Evolutionary conservation across 2,113 vertebrate species (phyloP).

Genomic region (Prochilodus magdalenae): DNA sequence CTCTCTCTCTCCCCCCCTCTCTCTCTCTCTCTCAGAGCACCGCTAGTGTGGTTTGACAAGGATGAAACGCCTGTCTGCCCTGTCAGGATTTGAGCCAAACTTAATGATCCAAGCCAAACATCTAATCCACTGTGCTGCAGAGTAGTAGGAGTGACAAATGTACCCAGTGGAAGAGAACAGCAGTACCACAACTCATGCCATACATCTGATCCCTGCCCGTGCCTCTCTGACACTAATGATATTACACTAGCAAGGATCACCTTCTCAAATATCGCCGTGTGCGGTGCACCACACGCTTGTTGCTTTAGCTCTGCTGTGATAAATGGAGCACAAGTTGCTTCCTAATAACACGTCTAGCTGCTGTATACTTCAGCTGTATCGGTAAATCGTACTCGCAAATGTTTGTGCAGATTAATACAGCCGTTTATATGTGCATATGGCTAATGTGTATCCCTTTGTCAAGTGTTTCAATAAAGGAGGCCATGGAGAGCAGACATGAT

Average conservation of each 20-base stretch:
- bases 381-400: conserved; percentile 14
- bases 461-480: too few species aligned
- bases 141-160: conserved; percentile 58
- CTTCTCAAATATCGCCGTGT: conserved; percentile 35
- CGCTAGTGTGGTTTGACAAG: conserved; percentile 46
- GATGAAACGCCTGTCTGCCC: conserved; percentile 55
- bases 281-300: conserved; percentile 17
- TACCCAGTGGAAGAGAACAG: conserved; percentile 43
- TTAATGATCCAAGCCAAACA: conserved; percentile 60
- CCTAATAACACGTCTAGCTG: neutral
- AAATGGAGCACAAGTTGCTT: neutral
- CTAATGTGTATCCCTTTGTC: too few species aligned
- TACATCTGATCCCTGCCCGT: conserved; percentile 47
- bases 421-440: neutral
- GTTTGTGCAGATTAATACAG: neutral
- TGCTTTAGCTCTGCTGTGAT: neutral
- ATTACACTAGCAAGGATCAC: conserved; percentile 42
- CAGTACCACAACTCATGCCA: conserved; percentile 53
- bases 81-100: conserved; percentile 59
- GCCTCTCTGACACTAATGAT: conserved; percentile 49
- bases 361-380: neutral
- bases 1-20: neutral
- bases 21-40: conserved; percentile 2
- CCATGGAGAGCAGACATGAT: too few species aligned
- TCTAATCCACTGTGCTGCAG: conserved; percentile 58